A percentile compares a stretch with the other conserved stretches of the same genome.
Conservation (phyloP, 2,797 vertebrate genomes). For the Syncerus caffer region DNA sequence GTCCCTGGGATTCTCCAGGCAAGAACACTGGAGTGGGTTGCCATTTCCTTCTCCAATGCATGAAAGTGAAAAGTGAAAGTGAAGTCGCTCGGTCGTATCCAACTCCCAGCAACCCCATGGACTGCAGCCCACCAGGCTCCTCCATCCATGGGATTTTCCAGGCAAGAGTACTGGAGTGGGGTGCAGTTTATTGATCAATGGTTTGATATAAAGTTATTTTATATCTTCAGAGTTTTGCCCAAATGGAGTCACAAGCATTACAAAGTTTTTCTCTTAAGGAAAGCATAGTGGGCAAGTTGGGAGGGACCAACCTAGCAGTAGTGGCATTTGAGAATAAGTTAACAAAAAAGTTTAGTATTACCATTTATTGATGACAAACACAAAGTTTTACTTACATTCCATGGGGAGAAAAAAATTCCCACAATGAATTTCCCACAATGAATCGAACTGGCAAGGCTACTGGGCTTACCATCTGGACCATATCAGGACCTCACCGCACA, state of each 20-base stretch:
- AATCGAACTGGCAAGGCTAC: conserved; percentile 84
- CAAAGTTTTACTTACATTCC: conserved; percentile 90
- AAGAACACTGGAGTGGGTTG: no score
- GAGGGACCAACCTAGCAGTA: conserved; percentile 64
- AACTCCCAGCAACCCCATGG: no score
- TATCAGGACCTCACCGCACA: conserved; percentile 81
- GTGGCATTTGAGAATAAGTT: conserved; percentile 82
- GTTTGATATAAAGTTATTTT: conserved; percentile 81
- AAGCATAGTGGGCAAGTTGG: neutral
- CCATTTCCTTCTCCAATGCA: no score
- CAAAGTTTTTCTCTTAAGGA: conserved; percentile 68
- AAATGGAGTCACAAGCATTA: conserved; percentile 81
- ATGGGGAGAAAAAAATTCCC: conserved; percentile 89
- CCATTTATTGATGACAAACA: conserved; percentile 88
- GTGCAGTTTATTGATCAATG: conserved; percentile 80
- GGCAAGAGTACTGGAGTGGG: no score
- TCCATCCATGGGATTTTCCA: no score
- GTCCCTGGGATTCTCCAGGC: no score
- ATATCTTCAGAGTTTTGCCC: conserved; percentile 78
- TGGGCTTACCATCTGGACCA: conserved; percentile 82
- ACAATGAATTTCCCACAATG: conserved; percentile 72
- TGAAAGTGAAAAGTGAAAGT: no score
- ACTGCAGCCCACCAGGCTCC: no score
- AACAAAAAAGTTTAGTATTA: conserved; percentile 82
- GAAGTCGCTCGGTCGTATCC: no score